Base-by-base conservation (phyloP, 2,888 invertebrate genomes). In the Cremastinae sp. region DNA sequence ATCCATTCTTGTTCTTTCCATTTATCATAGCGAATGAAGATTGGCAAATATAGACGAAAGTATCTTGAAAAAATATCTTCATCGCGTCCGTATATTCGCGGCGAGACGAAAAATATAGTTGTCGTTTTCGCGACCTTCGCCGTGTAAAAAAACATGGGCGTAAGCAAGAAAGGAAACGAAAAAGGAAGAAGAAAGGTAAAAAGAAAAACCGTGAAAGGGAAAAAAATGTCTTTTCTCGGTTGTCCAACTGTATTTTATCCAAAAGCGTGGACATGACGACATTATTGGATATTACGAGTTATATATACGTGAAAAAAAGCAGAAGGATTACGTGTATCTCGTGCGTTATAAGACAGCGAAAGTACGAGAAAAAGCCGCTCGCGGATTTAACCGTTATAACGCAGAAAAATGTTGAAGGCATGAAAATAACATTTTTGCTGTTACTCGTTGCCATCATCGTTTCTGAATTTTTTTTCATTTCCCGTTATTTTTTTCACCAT, bases 101-200 rank as follows among this genome's bases (percentile, higher is more conserved):
- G 71, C 16, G 41, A 58, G 34, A 59, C 34, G 71, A 70, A 61
- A 75, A 75, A n/a, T n/a, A n/a, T n/a, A n/a, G n/a, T 71, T 65
- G 53, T 41, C 20, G 41, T 62, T 54, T 28, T 66, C 22, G 61
- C 61, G 47, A 56, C 14, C 56, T 54, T 64, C 56, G 8, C 28
- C 47, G 38, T n/a, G n/a, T n/a, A n/a, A n/a, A n/a, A n/a, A n/a
- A n/a, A n/a, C n/a, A n/a, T n/a, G n/a, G n/a, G n/a, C n/a, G n/a
- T n/a, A n/a, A n/a, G n/a, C n/a, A n/a, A n/a, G n/a, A n/a, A n/a
- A 22, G 34, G 47, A 62, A 54, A 45, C 16, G 62, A 47, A 18
- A 61, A 41, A 34, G 14, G 43, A 49, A 70, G 43, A 51, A 41
- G 59, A 41, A 12, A 34, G 49, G 18, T 36, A 18, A 8, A 51